Evolutionary conservation across 1,140 invertebrate genomes (phyloP).

Genomic region (Plectus sambesii): DNA sequence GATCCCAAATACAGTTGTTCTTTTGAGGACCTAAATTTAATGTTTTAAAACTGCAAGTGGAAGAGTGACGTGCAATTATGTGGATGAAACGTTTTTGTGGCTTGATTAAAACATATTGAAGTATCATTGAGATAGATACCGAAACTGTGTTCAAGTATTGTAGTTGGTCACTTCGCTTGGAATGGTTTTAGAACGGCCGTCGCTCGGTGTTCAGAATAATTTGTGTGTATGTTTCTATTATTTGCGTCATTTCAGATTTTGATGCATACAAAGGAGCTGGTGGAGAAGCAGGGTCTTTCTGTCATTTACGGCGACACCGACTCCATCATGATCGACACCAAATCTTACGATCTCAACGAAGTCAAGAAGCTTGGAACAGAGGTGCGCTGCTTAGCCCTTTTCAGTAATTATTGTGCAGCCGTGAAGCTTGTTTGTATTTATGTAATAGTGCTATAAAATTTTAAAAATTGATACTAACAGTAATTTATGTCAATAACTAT

Average conservation of each 20-base stretch:
- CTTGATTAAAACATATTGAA: no score
- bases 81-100: no score
- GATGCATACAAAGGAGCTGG: slow-evolving; percentile 58
- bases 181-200: neutral
- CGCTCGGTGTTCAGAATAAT: neutral
- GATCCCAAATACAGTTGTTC: neutral
- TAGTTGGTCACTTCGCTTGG: neutral
- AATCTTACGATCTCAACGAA: slow-evolving; percentile 71
- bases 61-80: no score
- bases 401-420: neutral
- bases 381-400: slow-evolving; percentile 46
- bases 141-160: neutral
- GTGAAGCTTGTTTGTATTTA: neutral
- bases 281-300: slow-evolving; percentile 54
- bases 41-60: no score
- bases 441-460: no score
- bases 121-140: no score
- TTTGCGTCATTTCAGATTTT: slow-evolving; percentile 47
- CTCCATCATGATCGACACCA: slow-evolving; percentile 97
- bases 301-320: slow-evolving; percentile 96
- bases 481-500: no score
- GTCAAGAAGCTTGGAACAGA: slow-evolving; percentile 62
- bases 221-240: slow-evolving; percentile 6
- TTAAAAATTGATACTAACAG: no score
- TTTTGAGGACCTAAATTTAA: neutral